phyloP scores from a whole-genome alignment of 2,888 invertebrate genomes.

The Drosophila formosana region DNA sequence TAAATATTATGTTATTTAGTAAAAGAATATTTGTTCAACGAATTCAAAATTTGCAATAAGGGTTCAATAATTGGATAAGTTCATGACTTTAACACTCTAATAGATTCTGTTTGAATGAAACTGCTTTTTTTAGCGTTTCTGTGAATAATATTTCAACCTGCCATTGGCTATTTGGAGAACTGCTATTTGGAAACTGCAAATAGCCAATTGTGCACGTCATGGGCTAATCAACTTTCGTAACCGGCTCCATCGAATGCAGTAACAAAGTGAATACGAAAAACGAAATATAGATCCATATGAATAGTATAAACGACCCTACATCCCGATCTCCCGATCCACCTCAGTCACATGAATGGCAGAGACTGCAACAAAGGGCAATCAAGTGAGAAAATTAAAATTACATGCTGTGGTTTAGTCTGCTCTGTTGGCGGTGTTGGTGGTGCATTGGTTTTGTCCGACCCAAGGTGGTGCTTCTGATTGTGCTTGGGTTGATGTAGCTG shows the following conservation, averaged over 20 bases:
- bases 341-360: slow-evolving; percentile 54
- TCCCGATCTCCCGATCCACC: slow-evolving; percentile 2
- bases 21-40: no score
- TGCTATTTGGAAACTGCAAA: neutral
- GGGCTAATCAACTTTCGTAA: slow-evolving; percentile 49
- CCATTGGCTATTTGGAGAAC: slow-evolving; percentile 1
- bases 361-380: slow-evolving; percentile 64
- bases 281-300: slow-evolving; percentile 27
- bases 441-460: neutral
- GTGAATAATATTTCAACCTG: slow-evolving; percentile 12
- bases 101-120: no score
- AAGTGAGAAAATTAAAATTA: slow-evolving; percentile 82
- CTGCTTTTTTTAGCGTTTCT: neutral
- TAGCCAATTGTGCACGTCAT: slow-evolving; percentile 14
- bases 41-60: no score
- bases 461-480: slow-evolving; percentile 19
- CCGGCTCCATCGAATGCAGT: slow-evolving; percentile 39
- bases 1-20: no score
- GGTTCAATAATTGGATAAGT: no score
- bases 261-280: slow-evolving; percentile 37
- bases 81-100: no score
- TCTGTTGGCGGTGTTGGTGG: slow-evolving; percentile 21
- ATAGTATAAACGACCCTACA: slow-evolving; percentile 49
- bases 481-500: slow-evolving; percentile 24
- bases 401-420: slow-evolving; percentile 45